These are phyloP conservation scores for Koerneria pararmatus DNA, from an alignment of 2,888 invertebrate genomes.

Conservation along the genomic window DNA sequence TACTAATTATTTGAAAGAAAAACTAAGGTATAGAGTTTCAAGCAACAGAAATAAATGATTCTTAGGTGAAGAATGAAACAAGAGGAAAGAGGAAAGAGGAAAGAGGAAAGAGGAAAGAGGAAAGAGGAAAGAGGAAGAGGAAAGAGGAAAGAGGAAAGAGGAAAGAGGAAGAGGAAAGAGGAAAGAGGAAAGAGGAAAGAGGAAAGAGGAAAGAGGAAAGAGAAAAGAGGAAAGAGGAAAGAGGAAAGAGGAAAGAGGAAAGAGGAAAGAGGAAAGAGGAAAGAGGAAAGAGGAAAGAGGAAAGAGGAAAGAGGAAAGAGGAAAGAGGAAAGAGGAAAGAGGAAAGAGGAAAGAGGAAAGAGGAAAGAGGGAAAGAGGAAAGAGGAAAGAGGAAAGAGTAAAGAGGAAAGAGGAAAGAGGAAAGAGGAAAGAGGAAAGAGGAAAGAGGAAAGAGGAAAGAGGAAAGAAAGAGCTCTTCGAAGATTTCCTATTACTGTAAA, in stretches of 20 bases:
- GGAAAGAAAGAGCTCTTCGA: no score
- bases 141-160: constrained; percentile 13
- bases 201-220: constrained; percentile 9
- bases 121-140: constrained; percentile 9
- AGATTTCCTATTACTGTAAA: no score
- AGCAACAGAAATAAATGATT: not conserved
- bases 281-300: not conserved
- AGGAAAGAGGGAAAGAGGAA: constrained; percentile 14
- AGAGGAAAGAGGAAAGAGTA: constrained; percentile 9
- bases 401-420: not conserved
- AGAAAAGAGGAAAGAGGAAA: not conserved
- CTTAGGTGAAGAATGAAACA: not conserved
- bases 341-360: not conserved
- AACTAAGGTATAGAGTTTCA: not conserved
- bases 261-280: not conserved
- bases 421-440: constrained; percentile 5
- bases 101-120: constrained; percentile 3
- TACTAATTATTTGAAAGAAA: no score
- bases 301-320: not conserved
- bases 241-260: not conserved
- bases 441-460: constrained; percentile 8
- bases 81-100: not conserved
- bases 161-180: not conserved
- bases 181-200: not conserved
- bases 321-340: not conserved